Conservation (phyloP, 2,113 vertebrate genomes). For the Acanthisitta chloris region DNA sequence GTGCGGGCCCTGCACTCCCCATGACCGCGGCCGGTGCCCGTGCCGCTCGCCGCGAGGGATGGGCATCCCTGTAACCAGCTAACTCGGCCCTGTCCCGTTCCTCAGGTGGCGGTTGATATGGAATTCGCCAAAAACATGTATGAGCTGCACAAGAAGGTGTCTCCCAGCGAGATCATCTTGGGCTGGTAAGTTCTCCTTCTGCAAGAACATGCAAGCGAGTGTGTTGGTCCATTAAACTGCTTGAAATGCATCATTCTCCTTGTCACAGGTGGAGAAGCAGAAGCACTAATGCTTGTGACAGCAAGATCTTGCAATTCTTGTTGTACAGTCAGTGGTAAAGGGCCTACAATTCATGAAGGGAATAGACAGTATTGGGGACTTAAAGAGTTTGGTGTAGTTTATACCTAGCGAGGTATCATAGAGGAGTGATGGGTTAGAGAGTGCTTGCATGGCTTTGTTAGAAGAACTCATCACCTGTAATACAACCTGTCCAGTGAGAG, state of each 20-base stretch:
- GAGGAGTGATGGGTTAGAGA: not conserved
- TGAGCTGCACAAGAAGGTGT: conserved; percentile 96
- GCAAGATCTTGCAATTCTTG: not conserved
- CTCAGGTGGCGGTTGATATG: conserved; percentile 97
- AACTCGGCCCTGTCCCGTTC: not conserved
- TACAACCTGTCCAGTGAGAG: not conserved
- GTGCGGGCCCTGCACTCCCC: not conserved
- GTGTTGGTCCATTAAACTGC: not conserved
- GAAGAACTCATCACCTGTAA: not conserved
- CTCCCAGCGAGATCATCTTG: conserved; percentile 93
- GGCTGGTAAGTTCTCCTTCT: conserved; percentile 83
- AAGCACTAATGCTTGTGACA: not conserved
- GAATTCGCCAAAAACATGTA: conserved; percentile 99
- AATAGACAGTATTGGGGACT: accelerated
- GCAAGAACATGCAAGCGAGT: not conserved
- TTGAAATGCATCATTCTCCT: not conserved
- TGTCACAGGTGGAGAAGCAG: not conserved
- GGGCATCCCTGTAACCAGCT: not conserved
- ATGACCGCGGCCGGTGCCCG: not conserved
- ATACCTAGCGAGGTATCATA: not conserved
- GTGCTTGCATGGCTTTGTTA: not conserved
- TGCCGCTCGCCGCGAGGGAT: accelerated
- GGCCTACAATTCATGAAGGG: not conserved
- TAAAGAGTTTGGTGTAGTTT: not conserved
- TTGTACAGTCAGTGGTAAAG: not conserved